Evolutionary conservation across 2,113 vertebrate species (phyloP), one percentile per base, ranked within the genome.

Genomic region (Callopanchax toddi): DNA sequence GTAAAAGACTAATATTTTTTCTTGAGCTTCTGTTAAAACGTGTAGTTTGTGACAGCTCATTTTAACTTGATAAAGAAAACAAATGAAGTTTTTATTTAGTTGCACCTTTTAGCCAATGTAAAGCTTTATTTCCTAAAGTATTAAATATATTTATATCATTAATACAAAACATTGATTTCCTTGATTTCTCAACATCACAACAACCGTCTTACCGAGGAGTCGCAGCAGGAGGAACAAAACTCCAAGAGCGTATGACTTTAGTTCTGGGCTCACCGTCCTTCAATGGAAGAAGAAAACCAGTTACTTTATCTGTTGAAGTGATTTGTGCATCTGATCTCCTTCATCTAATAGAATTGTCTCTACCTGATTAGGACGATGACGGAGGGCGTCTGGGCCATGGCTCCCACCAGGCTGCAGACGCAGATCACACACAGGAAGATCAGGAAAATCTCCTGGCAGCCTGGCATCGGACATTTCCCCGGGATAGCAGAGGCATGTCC

Each of bases 291-390:
- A 84, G 6, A 64, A 36, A 17, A 3, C 26, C 36, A 53, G 53
- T 3, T 81, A 11, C 2, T n/a, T 1, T n/a, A n/a, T 49, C 26
- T 4, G 1, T 25, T 25, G 3, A 5, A 7, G 5, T 7, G 20
- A 3, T 20, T 53, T 2, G 6, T 13, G 3, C 13, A 6, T 29
- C n/a, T 34, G 18, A n/a, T 11, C 54, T 25, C 23, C 17, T 17
- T 32, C 11, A 51, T 20, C n/a, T 13, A n/a, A 37, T 5, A 40
- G 1, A n/a, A 42, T 1, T 5, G 3, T 0, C 0, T 32, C 17
- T 72, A 97, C 97, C 97, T 95, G 94, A 99, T 98, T 13, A 98
- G 94, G 57, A 99, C 96, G 90, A 99, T 99, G 80, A 99, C 96
- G 0, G 97, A 98, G 0, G 97, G 97, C 0, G 97, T 99, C 91